These are phyloP conservation scores for Campoplex capitator DNA, from an alignment of 2,888 invertebrate species.

Conservation along the genomic window DNA sequence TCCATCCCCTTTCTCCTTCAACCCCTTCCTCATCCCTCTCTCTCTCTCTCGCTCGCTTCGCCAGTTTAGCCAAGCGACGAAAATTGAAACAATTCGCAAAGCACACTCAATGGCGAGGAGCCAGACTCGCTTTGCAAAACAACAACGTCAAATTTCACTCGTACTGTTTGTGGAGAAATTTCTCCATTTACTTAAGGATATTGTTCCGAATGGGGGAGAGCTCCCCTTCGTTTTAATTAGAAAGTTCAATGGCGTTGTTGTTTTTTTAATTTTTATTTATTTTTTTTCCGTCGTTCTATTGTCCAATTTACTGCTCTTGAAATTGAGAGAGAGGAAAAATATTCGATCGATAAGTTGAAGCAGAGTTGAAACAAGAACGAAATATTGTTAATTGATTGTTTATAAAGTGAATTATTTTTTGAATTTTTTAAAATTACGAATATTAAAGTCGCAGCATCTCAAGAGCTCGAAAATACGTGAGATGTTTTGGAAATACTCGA, in stretches of 20 bases:
- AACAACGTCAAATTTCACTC: constrained; percentile 14
- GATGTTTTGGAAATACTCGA: not conserved
- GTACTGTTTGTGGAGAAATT: constrained; percentile 13
- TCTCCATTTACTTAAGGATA: constrained; percentile 13
- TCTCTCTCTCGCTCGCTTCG: not conserved
- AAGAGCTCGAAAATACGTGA: not conserved
- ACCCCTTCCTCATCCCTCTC: not conserved
- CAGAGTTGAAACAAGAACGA: not conserved
- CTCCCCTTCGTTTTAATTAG: not conserved
- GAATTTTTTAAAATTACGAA: not conserved
- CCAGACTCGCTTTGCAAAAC: constrained; percentile 1
- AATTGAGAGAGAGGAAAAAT: not conserved
- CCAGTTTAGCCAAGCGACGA: not conserved
- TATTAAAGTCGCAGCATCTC: not conserved
- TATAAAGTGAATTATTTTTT: not conserved
- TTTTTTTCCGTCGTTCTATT: not conserved
- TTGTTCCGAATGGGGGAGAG: not conserved
- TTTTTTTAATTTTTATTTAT: not conserved
- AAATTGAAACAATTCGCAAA: constrained; percentile 17
- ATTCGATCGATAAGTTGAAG: not conserved
- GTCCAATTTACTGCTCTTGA: not conserved
- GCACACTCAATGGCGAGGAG: constrained; percentile 9
- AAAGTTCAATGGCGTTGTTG: not conserved
- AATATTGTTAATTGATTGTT: not conserved
- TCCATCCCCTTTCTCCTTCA: not conserved